Evolutionary conservation across 2,797 vertebrate species (phyloP).

Genomic region (Centroberyx gerrardi): DNA sequence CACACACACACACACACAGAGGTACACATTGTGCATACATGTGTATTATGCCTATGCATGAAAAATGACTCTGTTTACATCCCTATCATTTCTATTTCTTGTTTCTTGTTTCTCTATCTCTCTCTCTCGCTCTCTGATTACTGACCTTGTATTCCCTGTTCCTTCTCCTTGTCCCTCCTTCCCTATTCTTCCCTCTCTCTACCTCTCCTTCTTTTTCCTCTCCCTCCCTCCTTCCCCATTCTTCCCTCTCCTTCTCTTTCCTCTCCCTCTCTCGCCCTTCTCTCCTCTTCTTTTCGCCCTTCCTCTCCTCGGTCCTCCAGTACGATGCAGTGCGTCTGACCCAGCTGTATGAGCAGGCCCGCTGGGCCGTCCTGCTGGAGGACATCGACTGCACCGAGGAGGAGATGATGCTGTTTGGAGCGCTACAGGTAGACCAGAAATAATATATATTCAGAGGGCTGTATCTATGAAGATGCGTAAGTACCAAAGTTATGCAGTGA

Average conservation of each 20-base stretch:
- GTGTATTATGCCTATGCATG: background rate
- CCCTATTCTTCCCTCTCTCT: too few species aligned
- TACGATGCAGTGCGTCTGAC: constrained; percentile 68
- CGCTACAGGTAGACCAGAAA: constrained; percentile 87
- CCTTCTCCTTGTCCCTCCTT: background rate
- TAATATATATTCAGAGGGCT: background rate
- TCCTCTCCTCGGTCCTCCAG: constrained; percentile 7
- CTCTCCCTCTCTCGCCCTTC: constrained; percentile 3
- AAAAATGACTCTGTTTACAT: too few species aligned
- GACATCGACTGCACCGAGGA: constrained; percentile 95
- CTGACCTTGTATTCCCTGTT: background rate
- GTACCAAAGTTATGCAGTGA: too few species aligned
- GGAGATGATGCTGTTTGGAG: constrained; percentile 95
- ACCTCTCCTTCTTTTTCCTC: background rate
- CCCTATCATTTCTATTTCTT: background rate
- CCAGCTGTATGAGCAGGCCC: constrained; percentile 93
- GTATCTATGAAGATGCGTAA: too few species aligned
- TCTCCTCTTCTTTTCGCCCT: background rate
- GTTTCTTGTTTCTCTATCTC: background rate
- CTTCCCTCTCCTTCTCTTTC: background rate
- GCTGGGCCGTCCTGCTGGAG: constrained; percentile 93
- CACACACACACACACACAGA: background rate
- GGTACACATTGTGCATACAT: background rate
- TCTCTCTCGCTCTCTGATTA: constrained; percentile 61
- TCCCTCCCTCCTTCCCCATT: too few species aligned